Conservation (phyloP, 2,797 vertebrate genomes). For the Nasua narica region DNA sequence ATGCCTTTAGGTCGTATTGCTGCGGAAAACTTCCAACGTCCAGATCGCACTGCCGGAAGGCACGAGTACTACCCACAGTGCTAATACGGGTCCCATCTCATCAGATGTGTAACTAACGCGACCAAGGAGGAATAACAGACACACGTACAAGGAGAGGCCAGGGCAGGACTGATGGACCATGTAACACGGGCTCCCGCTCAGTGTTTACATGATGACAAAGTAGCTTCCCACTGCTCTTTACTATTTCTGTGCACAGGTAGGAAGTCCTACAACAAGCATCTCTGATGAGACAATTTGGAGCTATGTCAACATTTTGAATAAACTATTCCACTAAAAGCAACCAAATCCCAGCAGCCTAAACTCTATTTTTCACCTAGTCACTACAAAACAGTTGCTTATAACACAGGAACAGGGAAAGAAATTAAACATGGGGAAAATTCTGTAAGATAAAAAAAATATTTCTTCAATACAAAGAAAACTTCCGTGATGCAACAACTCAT, state of each 20-base stretch:
- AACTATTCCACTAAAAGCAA: neutral
- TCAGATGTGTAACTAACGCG: neutral
- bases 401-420: constrained; percentile 4
- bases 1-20: neutral
- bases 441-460: neutral
- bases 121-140: neutral
- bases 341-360: neutral
- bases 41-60: neutral
- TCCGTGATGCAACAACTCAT: neutral
- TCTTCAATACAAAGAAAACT: neutral
- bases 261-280: neutral
- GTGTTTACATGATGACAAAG: neutral
- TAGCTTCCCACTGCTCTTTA: neutral
- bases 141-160: rapidly evolving
- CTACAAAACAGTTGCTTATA: neutral
- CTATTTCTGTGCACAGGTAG: neutral
- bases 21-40: neutral
- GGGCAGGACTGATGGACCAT: neutral
- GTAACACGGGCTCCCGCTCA: neutral
- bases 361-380: neutral
- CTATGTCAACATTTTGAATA: neutral
- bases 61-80: neutral
- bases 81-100: neutral
- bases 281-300: neutral
- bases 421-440: neutral